Percentiles rank a stretch among this genome's conserved stretches.
Evolutionary conservation across 2,888 invertebrate genomes (phyloP).

Genomic region (Seira ritae): DNA sequence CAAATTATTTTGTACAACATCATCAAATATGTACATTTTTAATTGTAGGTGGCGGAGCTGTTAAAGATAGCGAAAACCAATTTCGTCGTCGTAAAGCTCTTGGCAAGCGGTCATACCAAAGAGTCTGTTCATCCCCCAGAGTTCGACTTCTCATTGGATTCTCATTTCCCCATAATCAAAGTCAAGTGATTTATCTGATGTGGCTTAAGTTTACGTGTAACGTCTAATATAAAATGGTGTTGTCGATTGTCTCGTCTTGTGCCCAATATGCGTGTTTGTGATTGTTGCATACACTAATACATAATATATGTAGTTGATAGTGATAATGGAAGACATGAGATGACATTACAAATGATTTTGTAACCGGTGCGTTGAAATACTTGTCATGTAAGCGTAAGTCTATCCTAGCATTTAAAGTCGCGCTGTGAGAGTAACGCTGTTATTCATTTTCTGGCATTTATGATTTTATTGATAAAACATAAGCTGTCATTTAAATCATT

Average conservation of each 20-base stretch:
- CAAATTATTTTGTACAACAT: neutral
- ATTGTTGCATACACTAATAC: neutral
- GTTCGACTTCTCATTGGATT: slow-evolving; percentile 93
- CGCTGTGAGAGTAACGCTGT: no score
- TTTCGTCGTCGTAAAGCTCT: slow-evolving; percentile 93
- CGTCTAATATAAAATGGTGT: slow-evolving; percentile 12
- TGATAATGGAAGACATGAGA: neutral
- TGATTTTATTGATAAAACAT: no score
- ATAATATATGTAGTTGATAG: neutral
- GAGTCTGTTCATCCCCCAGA: slow-evolving; percentile 90
- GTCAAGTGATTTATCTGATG: slow-evolving; percentile 67
- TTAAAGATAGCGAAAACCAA: slow-evolving; percentile 96
- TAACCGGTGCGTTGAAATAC: neutral
- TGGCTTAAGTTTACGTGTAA: slow-evolving; percentile 9
- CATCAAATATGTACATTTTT: slow-evolving; percentile 44
- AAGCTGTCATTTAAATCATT: no score
- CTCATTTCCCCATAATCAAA: slow-evolving; percentile 94
- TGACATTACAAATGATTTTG: neutral
- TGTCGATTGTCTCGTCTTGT: no score
- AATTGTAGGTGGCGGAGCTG: slow-evolving; percentile 84
- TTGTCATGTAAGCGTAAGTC: neutral
- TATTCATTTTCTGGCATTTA: no score
- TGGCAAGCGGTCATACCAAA: slow-evolving; percentile 94
- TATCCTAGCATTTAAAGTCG: no score
- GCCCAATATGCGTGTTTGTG: slow-evolving; percentile 35